These are phyloP conservation scores for Dryocosmus kuriphilus DNA, from an alignment of 2,888 invertebrate species.

Conservation along the genomic window DNA sequence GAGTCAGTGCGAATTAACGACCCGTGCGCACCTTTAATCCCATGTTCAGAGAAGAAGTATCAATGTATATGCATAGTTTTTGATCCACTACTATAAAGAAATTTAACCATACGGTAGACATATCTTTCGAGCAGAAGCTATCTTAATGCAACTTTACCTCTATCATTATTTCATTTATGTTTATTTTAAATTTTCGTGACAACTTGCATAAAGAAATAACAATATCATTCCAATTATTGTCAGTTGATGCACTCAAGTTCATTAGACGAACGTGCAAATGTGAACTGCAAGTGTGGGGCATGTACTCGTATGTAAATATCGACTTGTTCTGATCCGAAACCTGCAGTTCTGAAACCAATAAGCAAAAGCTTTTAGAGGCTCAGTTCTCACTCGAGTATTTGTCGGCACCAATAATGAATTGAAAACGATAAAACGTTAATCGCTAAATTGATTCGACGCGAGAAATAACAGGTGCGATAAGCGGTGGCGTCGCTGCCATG, in stretches of 20 bases:
- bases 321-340: not conserved
- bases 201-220: not conserved
- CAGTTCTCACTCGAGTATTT: conserved; percentile 1
- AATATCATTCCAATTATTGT: not conserved
- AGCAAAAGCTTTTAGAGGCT: conserved; percentile 1
- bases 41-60: conserved; percentile 1
- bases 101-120: not conserved
- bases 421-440: conserved; percentile 26
- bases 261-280: not conserved
- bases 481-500: conserved; percentile 21
- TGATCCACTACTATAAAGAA: not conserved
- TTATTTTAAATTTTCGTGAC: not conserved
- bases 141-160: not conserved
- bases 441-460: conserved; percentile 27
- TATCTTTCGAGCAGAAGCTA: not conserved
- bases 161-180: not conserved
- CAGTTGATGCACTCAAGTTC: not conserved
- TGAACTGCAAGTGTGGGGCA: not conserved
- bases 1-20: conserved; percentile 37
- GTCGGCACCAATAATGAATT: conserved; percentile 17
- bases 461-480: conserved; percentile 34
- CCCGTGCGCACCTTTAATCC: conserved; percentile 31
- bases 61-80: conserved; percentile 12
- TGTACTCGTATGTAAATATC: not conserved
- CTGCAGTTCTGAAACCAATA: conserved; percentile 1